Evolutionary conservation across 2,113 vertebrate genomes (phyloP).

Genomic region (Dipodomys spectabilis): DNA sequence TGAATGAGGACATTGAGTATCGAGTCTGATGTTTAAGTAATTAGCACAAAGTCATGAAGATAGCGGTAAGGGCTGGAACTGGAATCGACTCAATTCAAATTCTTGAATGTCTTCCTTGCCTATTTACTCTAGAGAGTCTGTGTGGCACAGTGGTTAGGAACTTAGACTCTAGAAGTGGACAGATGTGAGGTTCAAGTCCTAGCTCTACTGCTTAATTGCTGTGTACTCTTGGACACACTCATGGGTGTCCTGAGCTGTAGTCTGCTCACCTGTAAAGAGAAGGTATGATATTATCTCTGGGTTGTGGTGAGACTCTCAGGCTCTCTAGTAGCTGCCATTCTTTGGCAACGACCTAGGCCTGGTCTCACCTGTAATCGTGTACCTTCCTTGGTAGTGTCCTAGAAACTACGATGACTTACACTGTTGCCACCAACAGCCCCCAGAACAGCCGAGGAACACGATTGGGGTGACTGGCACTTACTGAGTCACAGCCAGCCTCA

Average conservation of each 20-base stretch:
- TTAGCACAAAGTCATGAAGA: not conserved
- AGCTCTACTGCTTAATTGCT: not conserved
- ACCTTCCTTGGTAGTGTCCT: not conserved
- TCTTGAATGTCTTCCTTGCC: not conserved
- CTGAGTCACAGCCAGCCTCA: not conserved
- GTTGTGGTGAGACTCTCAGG: slow-evolving; percentile 28
- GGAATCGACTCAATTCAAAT: not conserved
- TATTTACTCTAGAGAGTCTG: not conserved
- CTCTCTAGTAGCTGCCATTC: not conserved
- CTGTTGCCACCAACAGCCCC: not conserved
- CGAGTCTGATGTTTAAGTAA: not conserved
- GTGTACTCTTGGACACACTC: not conserved
- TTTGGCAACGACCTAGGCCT: not conserved
- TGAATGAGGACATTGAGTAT: not conserved
- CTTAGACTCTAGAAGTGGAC: not conserved
- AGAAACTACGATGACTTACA: not conserved
- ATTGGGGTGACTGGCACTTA: not conserved
- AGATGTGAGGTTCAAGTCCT: not conserved
- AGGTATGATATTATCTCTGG: not conserved
- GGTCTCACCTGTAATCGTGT: not conserved
- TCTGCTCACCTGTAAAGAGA: slow-evolving; percentile 4
- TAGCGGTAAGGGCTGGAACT: not conserved
- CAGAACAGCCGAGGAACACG: not conserved
- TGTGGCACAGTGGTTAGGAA: not conserved
- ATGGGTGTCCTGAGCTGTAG: not conserved